Conservation (phyloP, 2,888 invertebrate species). For the Meganola albula region DNA sequence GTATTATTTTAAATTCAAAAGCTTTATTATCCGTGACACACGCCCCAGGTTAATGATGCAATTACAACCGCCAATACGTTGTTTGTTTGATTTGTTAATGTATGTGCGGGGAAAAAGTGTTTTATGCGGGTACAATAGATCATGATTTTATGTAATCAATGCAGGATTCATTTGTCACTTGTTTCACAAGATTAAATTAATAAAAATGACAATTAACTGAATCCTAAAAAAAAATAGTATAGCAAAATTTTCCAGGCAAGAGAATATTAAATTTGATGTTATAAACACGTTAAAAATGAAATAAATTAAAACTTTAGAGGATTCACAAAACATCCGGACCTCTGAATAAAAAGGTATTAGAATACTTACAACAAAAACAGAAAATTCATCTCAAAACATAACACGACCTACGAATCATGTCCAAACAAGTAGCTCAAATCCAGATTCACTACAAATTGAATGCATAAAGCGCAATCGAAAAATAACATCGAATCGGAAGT, state of each 20-base stretch:
- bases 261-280: too few species aligned
- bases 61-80: slow-evolving; percentile 25
- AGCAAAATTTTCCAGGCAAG: too few species aligned
- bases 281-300: too few species aligned
- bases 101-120: slow-evolving; percentile 21
- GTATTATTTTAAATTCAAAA: slow-evolving; percentile 26
- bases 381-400: too few species aligned
- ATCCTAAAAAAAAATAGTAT: too few species aligned
- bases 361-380: too few species aligned
- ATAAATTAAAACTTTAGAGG: too few species aligned
- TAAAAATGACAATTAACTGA: slow-evolving; percentile 3
- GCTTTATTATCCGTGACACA: slow-evolving; percentile 21
- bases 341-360: too few species aligned
- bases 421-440: too few species aligned
- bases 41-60: slow-evolving; percentile 24
- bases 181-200: background rate
- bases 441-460: slow-evolving; percentile 19
- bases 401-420: too few species aligned
- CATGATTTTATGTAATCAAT: slow-evolving; percentile 24
- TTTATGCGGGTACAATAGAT: slow-evolving; percentile 20
- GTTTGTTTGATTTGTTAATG: slow-evolving; percentile 29
- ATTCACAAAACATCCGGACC: too few species aligned
- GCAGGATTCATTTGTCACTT: slow-evolving; percentile 1
- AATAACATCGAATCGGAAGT: slow-evolving; percentile 41
- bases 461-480: slow-evolving; percentile 22